Evolutionary conservation across 2,888 invertebrate species (phyloP).

Genomic region (Machimus atricapillus): DNA sequence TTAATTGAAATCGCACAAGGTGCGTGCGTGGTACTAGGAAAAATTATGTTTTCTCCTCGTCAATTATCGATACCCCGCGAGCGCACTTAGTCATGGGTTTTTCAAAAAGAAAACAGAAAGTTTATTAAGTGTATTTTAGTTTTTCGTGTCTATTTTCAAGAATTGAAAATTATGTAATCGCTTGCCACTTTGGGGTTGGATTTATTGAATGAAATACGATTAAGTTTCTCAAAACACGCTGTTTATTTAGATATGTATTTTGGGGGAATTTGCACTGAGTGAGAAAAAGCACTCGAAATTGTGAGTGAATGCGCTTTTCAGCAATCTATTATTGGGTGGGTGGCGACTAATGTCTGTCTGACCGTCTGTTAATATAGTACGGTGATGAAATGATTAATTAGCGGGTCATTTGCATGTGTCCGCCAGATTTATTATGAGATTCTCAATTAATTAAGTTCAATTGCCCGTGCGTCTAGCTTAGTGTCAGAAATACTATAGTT

Average conservation of each 20-base stretch:
- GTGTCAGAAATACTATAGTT: not conserved
- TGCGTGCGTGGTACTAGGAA: not conserved
- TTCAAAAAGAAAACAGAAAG: not conserved
- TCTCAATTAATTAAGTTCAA: not conserved
- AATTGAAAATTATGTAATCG: not conserved
- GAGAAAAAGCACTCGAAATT: not conserved
- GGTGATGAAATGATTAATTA: not conserved
- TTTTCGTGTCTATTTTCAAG: not conserved
- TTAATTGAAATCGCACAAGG: not conserved
- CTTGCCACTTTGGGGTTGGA: not conserved
- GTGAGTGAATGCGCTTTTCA: not conserved
- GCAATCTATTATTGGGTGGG: not conserved
- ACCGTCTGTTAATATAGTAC: not conserved
- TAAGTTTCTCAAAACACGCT: not conserved
- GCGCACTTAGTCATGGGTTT: not conserved
- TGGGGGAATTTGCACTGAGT: not conserved
- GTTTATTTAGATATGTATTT: not conserved
- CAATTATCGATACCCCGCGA: not conserved
- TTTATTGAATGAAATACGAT: not conserved
- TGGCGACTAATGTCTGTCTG: not conserved
- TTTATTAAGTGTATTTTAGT: not conserved
- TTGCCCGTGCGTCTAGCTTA: not conserved
- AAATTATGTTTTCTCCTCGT: not conserved
- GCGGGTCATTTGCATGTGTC: not conserved
- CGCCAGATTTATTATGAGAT: not conserved